phyloP scores from a whole-genome alignment of 2,113 vertebrate genomes.

The Mohoua ochrocephala region DNA sequence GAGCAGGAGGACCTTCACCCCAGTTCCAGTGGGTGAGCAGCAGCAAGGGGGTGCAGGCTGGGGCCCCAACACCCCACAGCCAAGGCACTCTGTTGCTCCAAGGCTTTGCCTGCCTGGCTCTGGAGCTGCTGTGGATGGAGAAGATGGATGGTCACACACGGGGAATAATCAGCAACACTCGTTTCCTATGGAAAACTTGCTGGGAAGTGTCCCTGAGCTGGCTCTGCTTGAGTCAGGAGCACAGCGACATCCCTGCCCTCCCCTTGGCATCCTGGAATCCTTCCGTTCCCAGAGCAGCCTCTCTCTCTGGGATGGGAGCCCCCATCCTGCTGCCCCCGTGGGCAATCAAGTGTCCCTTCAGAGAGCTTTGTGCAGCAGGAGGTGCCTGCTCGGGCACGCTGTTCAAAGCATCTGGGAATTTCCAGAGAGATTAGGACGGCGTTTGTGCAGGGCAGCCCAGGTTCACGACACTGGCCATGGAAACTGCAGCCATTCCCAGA shows the following conservation, averaged over 20 bases:
- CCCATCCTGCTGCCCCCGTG: not conserved
- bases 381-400: not conserved
- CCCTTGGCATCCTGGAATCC: not conserved
- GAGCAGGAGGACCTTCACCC: not conserved
- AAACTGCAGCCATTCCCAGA: not conserved
- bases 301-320: not conserved
- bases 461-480: not conserved
- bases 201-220: not conserved
- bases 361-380: not conserved
- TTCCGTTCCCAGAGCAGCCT: not conserved
- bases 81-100: not conserved
- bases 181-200: not conserved
- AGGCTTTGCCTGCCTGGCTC: not conserved
- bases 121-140: not conserved
- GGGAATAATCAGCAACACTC: not conserved
- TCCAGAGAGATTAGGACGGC: not conserved
- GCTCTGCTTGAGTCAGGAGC: not conserved
- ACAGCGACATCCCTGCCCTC: too few relatives aligned
- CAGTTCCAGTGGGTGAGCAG: not conserved
- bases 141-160: fast-evolving
- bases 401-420: not conserved
- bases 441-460: not conserved
- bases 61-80: not conserved
- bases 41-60: not conserved
- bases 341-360: not conserved